Evolutionary conservation across 2,113 vertebrate genomes (phyloP).

Genomic region (Oplegnathus fasciatus): DNA sequence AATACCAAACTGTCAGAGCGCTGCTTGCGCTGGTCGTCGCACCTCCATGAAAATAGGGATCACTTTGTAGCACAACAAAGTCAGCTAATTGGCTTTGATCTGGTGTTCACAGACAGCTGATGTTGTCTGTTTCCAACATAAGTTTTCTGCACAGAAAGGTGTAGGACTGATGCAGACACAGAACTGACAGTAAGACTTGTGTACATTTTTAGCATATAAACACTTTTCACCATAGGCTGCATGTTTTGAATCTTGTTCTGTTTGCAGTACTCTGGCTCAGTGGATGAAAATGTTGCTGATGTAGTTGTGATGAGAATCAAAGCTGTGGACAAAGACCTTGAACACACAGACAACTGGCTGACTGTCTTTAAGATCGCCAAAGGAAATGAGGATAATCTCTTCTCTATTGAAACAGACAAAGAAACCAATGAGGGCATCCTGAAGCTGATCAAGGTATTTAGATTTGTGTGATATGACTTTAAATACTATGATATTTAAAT

Average conservation of each 20-base stretch:
- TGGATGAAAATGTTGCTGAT: slow-evolving; percentile 80
- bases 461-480: neutral
- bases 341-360: slow-evolving; percentile 90
- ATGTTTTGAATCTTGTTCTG: slow-evolving; percentile 14
- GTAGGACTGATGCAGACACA: neutral
- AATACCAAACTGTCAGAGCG: too few species aligned
- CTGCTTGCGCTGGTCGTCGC: too few species aligned
- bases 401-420: slow-evolving; percentile 90
- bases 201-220: neutral
- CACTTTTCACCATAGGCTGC: neutral
- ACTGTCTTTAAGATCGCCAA: slow-evolving; percentile 88
- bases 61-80: too few species aligned
- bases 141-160: neutral
- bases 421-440: slow-evolving; percentile 93
- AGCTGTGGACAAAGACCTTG: slow-evolving; percentile 89
- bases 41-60: too few species aligned
- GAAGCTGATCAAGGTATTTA: slow-evolving; percentile 85
- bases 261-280: slow-evolving; percentile 74
- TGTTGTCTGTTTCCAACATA: neutral
- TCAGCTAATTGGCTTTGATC: neutral
- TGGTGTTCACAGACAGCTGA: neutral
- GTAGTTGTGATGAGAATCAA: slow-evolving; percentile 89
- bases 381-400: slow-evolving; percentile 91
- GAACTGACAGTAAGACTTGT: neutral
- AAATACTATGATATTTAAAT: neutral